A percentile compares a stretch with the other conserved stretches of the same genome.
Conservation (phyloP, 2,113 vertebrate species). For the Corythornis madagascariensis region DNA sequence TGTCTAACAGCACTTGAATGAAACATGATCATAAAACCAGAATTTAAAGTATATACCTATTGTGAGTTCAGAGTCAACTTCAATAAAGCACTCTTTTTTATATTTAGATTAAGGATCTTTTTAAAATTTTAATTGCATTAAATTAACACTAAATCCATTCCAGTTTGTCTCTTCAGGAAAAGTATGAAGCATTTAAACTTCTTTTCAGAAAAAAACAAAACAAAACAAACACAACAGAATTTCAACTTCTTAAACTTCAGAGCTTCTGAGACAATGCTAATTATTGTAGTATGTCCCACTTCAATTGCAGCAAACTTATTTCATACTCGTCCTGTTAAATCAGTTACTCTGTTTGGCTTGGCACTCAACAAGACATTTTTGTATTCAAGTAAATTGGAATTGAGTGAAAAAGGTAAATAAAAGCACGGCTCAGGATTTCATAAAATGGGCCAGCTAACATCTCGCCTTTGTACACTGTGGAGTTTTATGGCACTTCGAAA, state of each 20-base stretch:
- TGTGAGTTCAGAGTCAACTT: conserved; percentile 55
- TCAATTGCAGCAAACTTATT: neutral
- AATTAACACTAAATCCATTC: conserved; percentile 64
- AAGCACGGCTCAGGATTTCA: neutral
- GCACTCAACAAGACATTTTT: conserved; percentile 43
- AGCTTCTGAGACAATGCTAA: conserved; percentile 5
- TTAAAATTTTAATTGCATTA: conserved; percentile 69
- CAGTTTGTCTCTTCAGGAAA: conserved; percentile 41
- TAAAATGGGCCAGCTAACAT: neutral
- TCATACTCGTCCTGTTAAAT: neutral
- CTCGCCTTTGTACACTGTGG: neutral
- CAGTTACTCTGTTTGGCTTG: neutral
- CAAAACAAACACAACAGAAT: neutral
- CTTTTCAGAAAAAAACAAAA: neutral
- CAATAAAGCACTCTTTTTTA: conserved; percentile 66
- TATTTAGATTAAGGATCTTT: conserved; percentile 64
- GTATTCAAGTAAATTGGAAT: conserved; percentile 12
- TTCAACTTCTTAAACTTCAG: neutral
- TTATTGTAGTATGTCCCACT: neutral
- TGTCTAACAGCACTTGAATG: conserved; percentile 65
- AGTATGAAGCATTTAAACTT: neutral
- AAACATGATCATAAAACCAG: conserved; percentile 73
- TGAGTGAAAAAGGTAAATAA: neutral
- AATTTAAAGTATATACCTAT: conserved; percentile 74
- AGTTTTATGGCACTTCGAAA: conserved; percentile 12